These are phyloP conservation scores for Drosophila repleta DNA, from an alignment of 1,140 invertebrate genomes.

Conservation along the genomic window DNA sequence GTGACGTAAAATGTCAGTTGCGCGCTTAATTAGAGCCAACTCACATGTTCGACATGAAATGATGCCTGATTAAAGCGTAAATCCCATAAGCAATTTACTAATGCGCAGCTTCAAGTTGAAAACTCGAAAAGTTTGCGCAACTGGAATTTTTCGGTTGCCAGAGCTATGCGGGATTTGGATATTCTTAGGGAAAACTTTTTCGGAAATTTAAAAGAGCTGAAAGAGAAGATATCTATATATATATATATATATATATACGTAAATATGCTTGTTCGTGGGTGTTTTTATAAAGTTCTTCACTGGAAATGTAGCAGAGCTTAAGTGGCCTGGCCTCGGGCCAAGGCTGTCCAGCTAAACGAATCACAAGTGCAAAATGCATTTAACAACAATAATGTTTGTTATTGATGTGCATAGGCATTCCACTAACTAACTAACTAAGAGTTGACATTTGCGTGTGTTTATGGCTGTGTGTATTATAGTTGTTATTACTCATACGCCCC, in stretches of 20 bases:
- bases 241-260: no score
- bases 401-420: slow-evolving; percentile 15
- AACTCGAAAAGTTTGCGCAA: neutral
- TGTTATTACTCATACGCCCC: slow-evolving; percentile 54
- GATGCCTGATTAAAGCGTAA: neutral
- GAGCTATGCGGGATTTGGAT: slow-evolving; percentile 10
- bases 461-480: slow-evolving; percentile 10
- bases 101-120: neutral
- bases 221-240: no score
- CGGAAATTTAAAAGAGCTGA: neutral
- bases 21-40: slow-evolving; percentile 26
- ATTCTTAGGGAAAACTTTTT: slow-evolving; percentile 3
- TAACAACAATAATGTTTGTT: neutral
- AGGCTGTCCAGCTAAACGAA: no score
- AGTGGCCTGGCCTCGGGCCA: neutral
- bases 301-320: slow-evolving; percentile 5
- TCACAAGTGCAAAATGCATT: neutral
- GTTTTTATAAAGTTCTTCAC: slow-evolving; percentile 10
- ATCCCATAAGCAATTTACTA: slow-evolving; percentile 3
- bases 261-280: no score
- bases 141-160: slow-evolving; percentile 12
- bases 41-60: slow-evolving; percentile 13
- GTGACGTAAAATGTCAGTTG: slow-evolving; percentile 5
- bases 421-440: slow-evolving; percentile 1
- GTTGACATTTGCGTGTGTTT: slow-evolving; percentile 29